These are phyloP conservation scores for Parnassius orleans DNA, from an alignment of 2,888 invertebrate genomes.

Conservation along the genomic window DNA sequence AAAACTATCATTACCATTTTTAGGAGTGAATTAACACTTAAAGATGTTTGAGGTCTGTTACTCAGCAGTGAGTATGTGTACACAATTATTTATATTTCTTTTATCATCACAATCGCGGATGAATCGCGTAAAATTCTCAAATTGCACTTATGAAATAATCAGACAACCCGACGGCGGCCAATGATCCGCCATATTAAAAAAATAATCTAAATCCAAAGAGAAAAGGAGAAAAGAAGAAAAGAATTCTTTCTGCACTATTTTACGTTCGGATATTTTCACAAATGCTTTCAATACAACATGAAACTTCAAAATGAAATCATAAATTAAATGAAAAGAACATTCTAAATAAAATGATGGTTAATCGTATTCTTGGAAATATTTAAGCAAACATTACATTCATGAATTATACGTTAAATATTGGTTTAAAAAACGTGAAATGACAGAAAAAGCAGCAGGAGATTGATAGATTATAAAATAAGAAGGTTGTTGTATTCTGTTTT, in stretches of 20 bases:
- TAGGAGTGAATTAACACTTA: conserved; percentile 47
- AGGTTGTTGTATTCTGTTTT: too few species aligned
- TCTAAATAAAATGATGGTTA: too few species aligned
- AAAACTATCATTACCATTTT: conserved; percentile 82
- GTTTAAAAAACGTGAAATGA: too few species aligned
- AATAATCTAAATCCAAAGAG: conserved; percentile 51
- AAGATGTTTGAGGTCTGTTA: conserved; percentile 33
- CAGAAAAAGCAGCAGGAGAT: too few species aligned
- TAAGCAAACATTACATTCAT: too few species aligned
- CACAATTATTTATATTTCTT: conserved; percentile 45
- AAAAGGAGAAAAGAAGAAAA: conserved; percentile 45
- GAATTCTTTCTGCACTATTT: conserved; percentile 25
- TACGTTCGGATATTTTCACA: conserved; percentile 35
- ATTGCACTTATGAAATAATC: conserved; percentile 57
- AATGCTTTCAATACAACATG: neutral
- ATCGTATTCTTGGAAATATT: too few species aligned
- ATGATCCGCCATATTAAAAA: conserved; percentile 79
- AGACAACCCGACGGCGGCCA: conserved; percentile 75
- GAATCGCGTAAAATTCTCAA: conserved; percentile 48
- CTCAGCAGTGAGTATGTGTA: conserved; percentile 33
- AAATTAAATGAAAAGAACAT: too few species aligned
- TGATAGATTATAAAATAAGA: too few species aligned
- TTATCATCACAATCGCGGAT: conserved; percentile 50
- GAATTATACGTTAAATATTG: too few species aligned
- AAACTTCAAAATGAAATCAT: too few species aligned